Percentiles rank a stretch among this genome's conserved stretches.
Conservation (phyloP, 2,113 vertebrate species). For the Phalacrocorax aristotelis region DNA sequence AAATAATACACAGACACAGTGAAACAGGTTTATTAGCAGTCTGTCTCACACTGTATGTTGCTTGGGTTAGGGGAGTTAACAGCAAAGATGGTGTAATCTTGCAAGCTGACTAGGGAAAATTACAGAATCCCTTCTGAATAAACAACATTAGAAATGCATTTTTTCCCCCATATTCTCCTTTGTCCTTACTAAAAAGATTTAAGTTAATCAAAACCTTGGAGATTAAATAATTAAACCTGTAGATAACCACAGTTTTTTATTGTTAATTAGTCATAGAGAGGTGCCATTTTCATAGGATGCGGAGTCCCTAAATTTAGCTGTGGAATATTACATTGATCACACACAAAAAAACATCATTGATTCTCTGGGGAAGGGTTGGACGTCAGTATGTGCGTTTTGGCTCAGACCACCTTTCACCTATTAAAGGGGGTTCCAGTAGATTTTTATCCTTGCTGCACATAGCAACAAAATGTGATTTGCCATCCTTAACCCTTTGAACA, state of each 20-base stretch:
- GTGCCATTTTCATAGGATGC: slow-evolving; percentile 76
- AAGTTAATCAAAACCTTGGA: slow-evolving; percentile 76
- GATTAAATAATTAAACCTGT: slow-evolving; percentile 78
- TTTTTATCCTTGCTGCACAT: slow-evolving; percentile 65
- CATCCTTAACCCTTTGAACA: slow-evolving; percentile 72
- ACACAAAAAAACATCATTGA: slow-evolving; percentile 69
- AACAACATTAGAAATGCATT: slow-evolving; percentile 2
- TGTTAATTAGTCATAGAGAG: slow-evolving; percentile 79
- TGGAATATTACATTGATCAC: slow-evolving; percentile 79
- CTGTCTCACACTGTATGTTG: slow-evolving; percentile 40
- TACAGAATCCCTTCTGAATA: slow-evolving; percentile 36
- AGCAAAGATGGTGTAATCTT: slow-evolving; percentile 53
- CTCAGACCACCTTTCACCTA: slow-evolving; percentile 74
- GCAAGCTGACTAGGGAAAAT: slow-evolving; percentile 46
- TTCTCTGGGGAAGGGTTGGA: slow-evolving; percentile 73
- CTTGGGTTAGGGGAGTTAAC: slow-evolving; percentile 56
- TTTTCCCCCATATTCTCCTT: neutral
- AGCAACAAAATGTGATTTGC: slow-evolving; percentile 72
- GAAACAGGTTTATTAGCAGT: slow-evolving; percentile 42
- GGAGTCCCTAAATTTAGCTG: slow-evolving; percentile 79
- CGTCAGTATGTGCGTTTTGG: slow-evolving; percentile 68
- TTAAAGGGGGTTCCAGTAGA: slow-evolving; percentile 67
- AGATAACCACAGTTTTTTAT: slow-evolving; percentile 69
- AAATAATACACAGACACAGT: neutral
- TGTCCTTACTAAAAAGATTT: slow-evolving; percentile 61